Evolutionary conservation across 2,113 vertebrate genomes (phyloP).

Genomic region (Gavialis gangeticus): DNA sequence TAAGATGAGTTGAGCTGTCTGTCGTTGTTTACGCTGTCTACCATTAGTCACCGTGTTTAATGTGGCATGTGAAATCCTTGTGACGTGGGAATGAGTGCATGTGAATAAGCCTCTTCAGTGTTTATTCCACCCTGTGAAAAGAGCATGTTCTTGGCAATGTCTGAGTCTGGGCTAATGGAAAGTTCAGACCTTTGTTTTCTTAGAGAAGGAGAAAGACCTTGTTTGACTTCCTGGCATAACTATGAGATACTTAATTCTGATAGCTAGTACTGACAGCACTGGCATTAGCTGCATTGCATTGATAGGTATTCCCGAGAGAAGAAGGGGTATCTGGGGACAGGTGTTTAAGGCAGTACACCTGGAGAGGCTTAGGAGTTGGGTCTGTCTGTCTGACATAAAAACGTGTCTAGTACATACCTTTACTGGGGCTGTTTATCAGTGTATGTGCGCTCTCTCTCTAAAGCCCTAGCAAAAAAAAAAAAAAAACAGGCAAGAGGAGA

Average conservation of each 20-base stretch:
- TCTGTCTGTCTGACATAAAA: not conserved
- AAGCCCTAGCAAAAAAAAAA: not conserved
- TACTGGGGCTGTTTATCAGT: not conserved
- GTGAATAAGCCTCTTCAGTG: rapidly evolving
- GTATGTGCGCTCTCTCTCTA: not conserved
- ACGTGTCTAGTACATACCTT: not conserved
- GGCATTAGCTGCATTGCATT: too few species aligned
- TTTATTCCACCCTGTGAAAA: not conserved
- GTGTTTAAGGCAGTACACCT: not conserved
- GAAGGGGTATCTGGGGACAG: rapidly evolving
- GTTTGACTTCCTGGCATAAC: not conserved
- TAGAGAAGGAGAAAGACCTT: not conserved
- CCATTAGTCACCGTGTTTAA: not conserved
- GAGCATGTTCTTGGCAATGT: not conserved
- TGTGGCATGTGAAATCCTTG: rapidly evolving
- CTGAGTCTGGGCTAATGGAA: not conserved
- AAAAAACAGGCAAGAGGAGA: not conserved
- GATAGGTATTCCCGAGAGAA: too few species aligned
- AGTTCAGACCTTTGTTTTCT: not conserved
- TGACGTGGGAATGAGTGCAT: rapidly evolving
- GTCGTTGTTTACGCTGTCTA: not conserved
- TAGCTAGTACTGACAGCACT: not conserved
- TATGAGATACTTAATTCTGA: not conserved
- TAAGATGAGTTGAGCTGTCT: rapidly evolving
- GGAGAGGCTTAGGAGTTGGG: not conserved